Percentiles rank a stretch among this genome's conserved stretches.
phyloP scores from a whole-genome alignment of 2,888 invertebrate genomes.

The Lapara coniferarum region DNA sequence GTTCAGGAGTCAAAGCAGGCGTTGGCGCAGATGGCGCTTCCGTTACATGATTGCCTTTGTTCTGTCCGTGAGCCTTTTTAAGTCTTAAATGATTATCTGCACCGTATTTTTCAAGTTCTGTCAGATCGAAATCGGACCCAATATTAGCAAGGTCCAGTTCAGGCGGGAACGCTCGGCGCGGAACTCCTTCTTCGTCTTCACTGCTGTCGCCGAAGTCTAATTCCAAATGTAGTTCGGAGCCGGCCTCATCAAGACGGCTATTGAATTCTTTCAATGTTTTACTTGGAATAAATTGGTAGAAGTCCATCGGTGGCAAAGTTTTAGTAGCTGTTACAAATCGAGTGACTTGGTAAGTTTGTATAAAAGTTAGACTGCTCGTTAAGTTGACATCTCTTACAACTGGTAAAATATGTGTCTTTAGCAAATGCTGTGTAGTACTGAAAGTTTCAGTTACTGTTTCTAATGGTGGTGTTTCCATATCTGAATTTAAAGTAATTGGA shows the following conservation, averaged over 20 bases:
- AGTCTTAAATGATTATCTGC: slow-evolving; percentile 81
- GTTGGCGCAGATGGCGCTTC: slow-evolving; percentile 76
- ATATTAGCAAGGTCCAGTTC: slow-evolving; percentile 89
- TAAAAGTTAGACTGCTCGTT: slow-evolving; percentile 90
- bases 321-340: slow-evolving; percentile 95
- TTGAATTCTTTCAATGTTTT: slow-evolving; percentile 95
- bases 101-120: slow-evolving; percentile 87
- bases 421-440: slow-evolving; percentile 93
- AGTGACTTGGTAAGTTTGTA: slow-evolving; percentile 94
- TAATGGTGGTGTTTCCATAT: slow-evolving; percentile 92
- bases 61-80: slow-evolving; percentile 77
- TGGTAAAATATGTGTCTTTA: slow-evolving; percentile 95
- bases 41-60: slow-evolving; percentile 76
- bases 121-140: slow-evolving; percentile 88
- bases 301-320: slow-evolving; percentile 93
- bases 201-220: slow-evolving; percentile 93
- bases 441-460: slow-evolving; percentile 96
- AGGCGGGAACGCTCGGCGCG: slow-evolving; percentile 82
- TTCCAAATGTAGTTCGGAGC: slow-evolving; percentile 93
- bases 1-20: slow-evolving; percentile 86
- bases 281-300: slow-evolving; percentile 93
- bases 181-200: slow-evolving; percentile 83
- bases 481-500: slow-evolving; percentile 89
- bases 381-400: slow-evolving; percentile 89
- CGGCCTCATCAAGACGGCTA: slow-evolving; percentile 93